Base-by-base conservation (phyloP, 2,888 invertebrate genomes). In the Erannis defoliaria region DNA sequence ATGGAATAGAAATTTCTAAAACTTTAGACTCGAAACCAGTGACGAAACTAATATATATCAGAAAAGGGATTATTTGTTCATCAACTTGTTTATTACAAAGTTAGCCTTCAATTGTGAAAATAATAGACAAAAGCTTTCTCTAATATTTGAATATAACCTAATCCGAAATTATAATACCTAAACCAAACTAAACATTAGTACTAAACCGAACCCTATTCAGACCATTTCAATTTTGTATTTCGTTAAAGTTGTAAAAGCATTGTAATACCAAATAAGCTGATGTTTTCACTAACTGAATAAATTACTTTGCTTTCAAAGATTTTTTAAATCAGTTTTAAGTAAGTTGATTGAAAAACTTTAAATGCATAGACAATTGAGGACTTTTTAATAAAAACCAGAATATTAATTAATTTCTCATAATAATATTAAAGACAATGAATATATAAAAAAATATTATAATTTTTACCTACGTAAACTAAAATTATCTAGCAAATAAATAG, bases 221-320 rank as follows among this genome's bases (percentile, higher is more conserved):
- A 8, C 12, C 19, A 49, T 49, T 49, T 56, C 55, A 49, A 49
- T 49, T 46, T 38, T 48, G 21, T 56, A 49, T 49, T 56, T 23
- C 21, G 49, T 49, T 40, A 21, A 40, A 56, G 49, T 49, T 42
- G 56, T 49, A 49, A 40, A 49, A 49, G 49, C 49, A 49, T 49
- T 49, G 49, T 56, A 42, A 56, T 33, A 21, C 49, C 19, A 49
- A 31, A 40, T 56, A 55, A 55, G 55, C 38, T 38, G 38, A 46
- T 38, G 46, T 35, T 38, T 31, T 54, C 49, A 9, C 29, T 40
- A 51, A 42, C 38, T 40, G 31, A 51, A 51, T 51, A 40, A 40
- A 51, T 40, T 29, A 42, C 31, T 40, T 51, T 40, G 51, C 51
- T 40, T 40, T 51, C 40, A 18, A 19, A 51, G 19, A 51, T 31